These are phyloP conservation scores for Parapristionchus giblindavisi DNA, from an alignment of 2,888 invertebrate genomes.

Conservation along the genomic window DNA sequence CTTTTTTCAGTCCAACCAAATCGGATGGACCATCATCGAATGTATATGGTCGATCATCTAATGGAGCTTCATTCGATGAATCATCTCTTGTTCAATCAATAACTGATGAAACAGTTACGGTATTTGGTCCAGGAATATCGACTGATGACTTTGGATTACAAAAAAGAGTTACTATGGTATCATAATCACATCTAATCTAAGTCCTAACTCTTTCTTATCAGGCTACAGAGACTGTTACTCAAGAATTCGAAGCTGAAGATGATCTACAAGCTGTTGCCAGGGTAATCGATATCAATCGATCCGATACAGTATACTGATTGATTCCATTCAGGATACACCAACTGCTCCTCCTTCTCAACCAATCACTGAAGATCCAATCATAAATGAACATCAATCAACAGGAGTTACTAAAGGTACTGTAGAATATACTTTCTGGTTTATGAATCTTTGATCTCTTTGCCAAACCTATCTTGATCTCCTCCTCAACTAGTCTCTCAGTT, in stretches of 20 bases:
- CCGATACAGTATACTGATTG: neutral
- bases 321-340: slow-evolving; percentile 18
- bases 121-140: slow-evolving; percentile 48
- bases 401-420: neutral
- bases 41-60: neutral
- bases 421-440: too few relatives aligned
- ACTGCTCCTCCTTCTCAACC: slow-evolving; percentile 27
- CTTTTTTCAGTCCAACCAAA: slow-evolving; percentile 8
- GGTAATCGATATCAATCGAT: neutral
- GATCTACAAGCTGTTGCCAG: slow-evolving; percentile 48
- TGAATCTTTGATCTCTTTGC: neutral
- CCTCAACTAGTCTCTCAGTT: neutral
- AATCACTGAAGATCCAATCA: slow-evolving; percentile 2
- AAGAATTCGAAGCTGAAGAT: slow-evolving; percentile 66
- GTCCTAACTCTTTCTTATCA: slow-evolving; percentile 1
- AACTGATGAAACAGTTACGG: slow-evolving; percentile 39
- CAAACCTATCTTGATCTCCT: neutral
- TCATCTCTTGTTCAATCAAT: slow-evolving; percentile 3
- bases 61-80: slow-evolving; percentile 39
- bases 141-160: slow-evolving; percentile 35
- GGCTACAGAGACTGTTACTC: slow-evolving; percentile 56
- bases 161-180: slow-evolving; percentile 36
- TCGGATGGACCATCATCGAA: neutral
- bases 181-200: neutral
- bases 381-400: neutral